Base-by-base conservation (phyloP, 2,888 invertebrate genomes). In the Leuctra nigra region DNA sequence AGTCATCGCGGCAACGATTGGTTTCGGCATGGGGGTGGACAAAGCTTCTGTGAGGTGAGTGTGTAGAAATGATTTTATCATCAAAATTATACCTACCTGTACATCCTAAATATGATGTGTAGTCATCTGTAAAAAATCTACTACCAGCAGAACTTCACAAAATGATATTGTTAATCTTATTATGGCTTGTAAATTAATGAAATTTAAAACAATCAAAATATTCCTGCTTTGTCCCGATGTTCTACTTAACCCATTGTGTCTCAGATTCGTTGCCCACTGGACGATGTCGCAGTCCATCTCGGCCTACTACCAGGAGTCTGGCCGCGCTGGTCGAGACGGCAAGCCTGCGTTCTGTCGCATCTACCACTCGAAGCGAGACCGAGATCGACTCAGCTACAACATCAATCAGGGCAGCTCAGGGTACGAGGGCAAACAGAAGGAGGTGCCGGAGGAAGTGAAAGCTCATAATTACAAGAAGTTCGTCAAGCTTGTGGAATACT, bases 11-110 rank as follows among this genome's bases (percentile, higher is more conserved):
- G 98, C 99, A 3, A 99, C 99, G 0, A 87, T 98, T 57, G 96
- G 96, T 67, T 99, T 99, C 75, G 99, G 99, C 36, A 99, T 99
- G 99, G 99, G 99, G 47, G 94, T 99, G 2, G 98, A 99, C 72
- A 99, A 99, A 72, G 83, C 90, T 2, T 83, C 88, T 56, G 99
- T 99, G 13, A 79, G 88, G 85, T 85, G 65, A 65, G 36, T 24
- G 29, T 7, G 29, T 29, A 29, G 11, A 11, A 29, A 29, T 29
- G 11, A 29, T 29, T 29, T 11, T 29, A 7, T 6, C 11, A 11
- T 7, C 11, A 7, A 29, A 11, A 29, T 29, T 29, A 29, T 29
- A 11, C 11, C 29, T 29, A 29, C 29, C 29, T n/a, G 11, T 29
- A 7, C 11, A 29, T 11, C 29, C 29, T 29, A 29, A 29, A 6